Percentiles rank a stretch among this genome's conserved stretches.
These are phyloP conservation scores for Poeciliopsis prolifica DNA, from an alignment of 2,113 vertebrate species.

Conservation along the genomic window DNA sequence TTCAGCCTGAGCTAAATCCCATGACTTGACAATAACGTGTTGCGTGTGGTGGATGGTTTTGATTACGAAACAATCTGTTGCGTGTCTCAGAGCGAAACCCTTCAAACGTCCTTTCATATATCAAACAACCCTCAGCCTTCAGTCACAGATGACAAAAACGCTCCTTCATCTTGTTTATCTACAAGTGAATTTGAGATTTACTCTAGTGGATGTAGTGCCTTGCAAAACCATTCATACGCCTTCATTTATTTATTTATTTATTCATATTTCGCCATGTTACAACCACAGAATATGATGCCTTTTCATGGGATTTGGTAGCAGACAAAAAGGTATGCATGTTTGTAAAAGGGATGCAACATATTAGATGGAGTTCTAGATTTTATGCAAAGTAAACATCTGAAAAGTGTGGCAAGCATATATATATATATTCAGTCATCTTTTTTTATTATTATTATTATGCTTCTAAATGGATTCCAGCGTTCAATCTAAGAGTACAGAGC, in stretches of 20 bases:
- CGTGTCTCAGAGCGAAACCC: slow-evolving; percentile 39
- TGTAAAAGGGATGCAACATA: not conserved
- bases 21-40: slow-evolving; percentile 25
- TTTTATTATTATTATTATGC: too few relatives aligned
- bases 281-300: not conserved
- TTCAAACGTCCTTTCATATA: slow-evolving; percentile 58
- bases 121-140: slow-evolving; percentile 45
- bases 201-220: not conserved
- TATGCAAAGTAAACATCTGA: not conserved
- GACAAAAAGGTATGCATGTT: not conserved
- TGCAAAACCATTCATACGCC: not conserved
- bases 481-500: not conserved
- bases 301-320: not conserved
- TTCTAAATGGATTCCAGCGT: too few relatives aligned
- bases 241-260: too few relatives aligned
- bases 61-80: slow-evolving; percentile 56
- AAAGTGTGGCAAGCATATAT: not conserved
- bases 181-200: slow-evolving; percentile 32
- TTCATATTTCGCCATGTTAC: not conserved
- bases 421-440: too few relatives aligned
- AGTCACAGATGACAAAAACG: slow-evolving; percentile 48
- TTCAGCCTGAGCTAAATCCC: slow-evolving; percentile 1
- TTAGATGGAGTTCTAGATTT: not conserved
- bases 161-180: slow-evolving; percentile 54
- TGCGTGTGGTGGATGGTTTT: slow-evolving; percentile 30